Evolutionary conservation across 1,140 invertebrate genomes (phyloP).

Genomic region (Eupeodes corollae): DNA sequence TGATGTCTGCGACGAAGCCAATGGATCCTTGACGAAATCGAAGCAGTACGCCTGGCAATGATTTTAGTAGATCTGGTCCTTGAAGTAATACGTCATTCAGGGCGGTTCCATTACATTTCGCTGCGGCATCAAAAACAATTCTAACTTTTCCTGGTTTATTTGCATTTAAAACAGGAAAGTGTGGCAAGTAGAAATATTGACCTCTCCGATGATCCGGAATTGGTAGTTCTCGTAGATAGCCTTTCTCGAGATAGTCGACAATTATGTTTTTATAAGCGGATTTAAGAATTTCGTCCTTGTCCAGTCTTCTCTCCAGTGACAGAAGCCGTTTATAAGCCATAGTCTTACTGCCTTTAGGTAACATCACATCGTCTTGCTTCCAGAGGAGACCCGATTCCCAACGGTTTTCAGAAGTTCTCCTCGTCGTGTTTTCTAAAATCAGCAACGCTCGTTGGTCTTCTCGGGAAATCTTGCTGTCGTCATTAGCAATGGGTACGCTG

Average conservation of each 20-base stretch:
- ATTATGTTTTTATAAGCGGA: conserved; percentile 6
- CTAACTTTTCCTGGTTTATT: conserved; percentile 18
- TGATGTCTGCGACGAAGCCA: conserved; percentile 20
- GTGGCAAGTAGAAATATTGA: conserved; percentile 20
- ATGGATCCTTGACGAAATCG: conserved; percentile 17
- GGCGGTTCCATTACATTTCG: conserved; percentile 6
- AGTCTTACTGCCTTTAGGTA: background rate
- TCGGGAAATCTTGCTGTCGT: background rate
- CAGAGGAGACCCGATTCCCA: conserved; percentile 7
- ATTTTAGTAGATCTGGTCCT: conserved; percentile 18
- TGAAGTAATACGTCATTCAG: conserved; percentile 16
- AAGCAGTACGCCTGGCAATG: conserved; percentile 21
- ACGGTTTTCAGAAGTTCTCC: background rate
- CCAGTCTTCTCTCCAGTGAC: conserved; percentile 5
- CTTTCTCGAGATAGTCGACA: conserved; percentile 4
- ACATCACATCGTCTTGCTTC: background rate
- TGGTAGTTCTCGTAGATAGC: conserved; percentile 5
- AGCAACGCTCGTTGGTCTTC: background rate
- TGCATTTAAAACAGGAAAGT: conserved; percentile 15
- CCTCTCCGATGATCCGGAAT: background rate
- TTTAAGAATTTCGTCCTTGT: background rate
- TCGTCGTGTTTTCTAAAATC: background rate
- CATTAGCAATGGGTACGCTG: background rate
- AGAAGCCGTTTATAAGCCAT: background rate
- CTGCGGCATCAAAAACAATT: conserved; percentile 18